A percentile compares a stretch with the other conserved stretches of the same genome.
Evolutionary conservation across 2,797 vertebrate genomes (phyloP).

Genomic region (Kryptolebias ocellatus): DNA sequence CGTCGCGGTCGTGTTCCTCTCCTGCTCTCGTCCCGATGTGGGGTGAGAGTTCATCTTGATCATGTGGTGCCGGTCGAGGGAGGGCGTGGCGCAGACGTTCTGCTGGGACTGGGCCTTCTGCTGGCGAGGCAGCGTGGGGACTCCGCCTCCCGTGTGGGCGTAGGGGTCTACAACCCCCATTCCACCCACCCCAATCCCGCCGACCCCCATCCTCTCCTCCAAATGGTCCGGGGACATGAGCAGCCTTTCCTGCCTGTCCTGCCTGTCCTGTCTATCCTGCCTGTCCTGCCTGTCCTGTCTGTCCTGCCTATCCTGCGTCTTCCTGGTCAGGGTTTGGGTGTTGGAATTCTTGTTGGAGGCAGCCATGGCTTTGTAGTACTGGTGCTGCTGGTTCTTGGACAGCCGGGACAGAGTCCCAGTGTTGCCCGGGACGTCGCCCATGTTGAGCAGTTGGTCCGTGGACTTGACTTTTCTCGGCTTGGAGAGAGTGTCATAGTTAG

Average conservation of each 20-base stretch:
- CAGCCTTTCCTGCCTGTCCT: conserved; percentile 72
- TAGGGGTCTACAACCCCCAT: conserved; percentile 74
- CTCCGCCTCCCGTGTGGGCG: conserved; percentile 72
- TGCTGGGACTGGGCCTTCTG: conserved; percentile 90
- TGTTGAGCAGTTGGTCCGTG: conserved; percentile 87
- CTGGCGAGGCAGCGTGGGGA: conserved; percentile 84
- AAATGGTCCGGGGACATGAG: conserved; percentile 80
- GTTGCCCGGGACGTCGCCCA: conserved; percentile 80
- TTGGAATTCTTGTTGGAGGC: conserved; percentile 83
- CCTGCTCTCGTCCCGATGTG: conserved; percentile 84
- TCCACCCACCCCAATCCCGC: conserved; percentile 68
- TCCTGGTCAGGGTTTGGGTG: conserved; percentile 84
- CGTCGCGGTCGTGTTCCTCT: conserved; percentile 78
- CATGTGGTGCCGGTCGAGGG: conserved; percentile 89
- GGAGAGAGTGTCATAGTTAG: conserved; percentile 84
- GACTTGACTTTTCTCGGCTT: conserved; percentile 91
- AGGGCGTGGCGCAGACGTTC: conserved; percentile 86
- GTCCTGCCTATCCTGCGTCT: conserved; percentile 77
- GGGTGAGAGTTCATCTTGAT: conserved; percentile 93
- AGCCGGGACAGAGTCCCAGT: conserved; percentile 81
- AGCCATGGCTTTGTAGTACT: conserved; percentile 85
- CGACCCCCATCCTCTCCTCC: conserved; percentile 75
- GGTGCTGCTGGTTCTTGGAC: conserved; percentile 86
- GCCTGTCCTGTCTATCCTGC: conserved; percentile 46
- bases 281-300: conserved; percentile 69